These are phyloP conservation scores for Lomographa bimaculata DNA, from an alignment of 2,888 invertebrate species.

Conservation along the genomic window DNA sequence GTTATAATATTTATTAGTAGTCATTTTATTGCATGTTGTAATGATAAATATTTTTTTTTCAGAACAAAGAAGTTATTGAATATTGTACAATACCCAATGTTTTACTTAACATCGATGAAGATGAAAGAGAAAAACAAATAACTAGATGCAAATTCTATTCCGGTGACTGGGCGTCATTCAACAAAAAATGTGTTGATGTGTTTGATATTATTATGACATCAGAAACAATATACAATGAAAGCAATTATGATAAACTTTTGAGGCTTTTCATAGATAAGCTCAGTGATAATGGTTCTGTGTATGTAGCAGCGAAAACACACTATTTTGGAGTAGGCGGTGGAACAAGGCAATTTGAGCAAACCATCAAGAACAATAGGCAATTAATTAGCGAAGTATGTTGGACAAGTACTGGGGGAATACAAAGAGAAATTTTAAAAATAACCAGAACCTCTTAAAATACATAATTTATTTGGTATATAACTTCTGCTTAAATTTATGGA, in stretches of 20 bases:
- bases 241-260: slow-evolving; percentile 90
- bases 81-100: slow-evolving; percentile 93
- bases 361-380: slow-evolving; percentile 77
- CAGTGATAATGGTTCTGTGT: slow-evolving; percentile 84
- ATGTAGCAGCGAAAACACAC: slow-evolving; percentile 94
- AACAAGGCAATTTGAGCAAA: slow-evolving; percentile 88
- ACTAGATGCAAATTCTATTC: slow-evolving; percentile 84
- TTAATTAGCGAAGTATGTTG: slow-evolving; percentile 85
- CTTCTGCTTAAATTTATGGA: slow-evolving; percentile 1
- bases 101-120: slow-evolving; percentile 84
- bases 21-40: no score
- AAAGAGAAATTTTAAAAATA: slow-evolving; percentile 85
- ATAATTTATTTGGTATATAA: slow-evolving; percentile 18
- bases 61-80: slow-evolving; percentile 94
- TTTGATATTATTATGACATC: slow-evolving; percentile 95
- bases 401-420: slow-evolving; percentile 85
- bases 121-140: slow-evolving; percentile 52
- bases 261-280: slow-evolving; percentile 86
- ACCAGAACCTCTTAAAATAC: slow-evolving; percentile 42
- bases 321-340: slow-evolving; percentile 99
- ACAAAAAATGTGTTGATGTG: slow-evolving; percentile 63
- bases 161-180: slow-evolving; percentile 90
- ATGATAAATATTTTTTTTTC: slow-evolving; percentile 51
- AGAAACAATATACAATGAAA: slow-evolving; percentile 95
- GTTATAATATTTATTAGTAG: no score